Percentiles rank a stretch among this genome's conserved stretches.
Conservation (phyloP, 2,113 vertebrate genomes). For the Rhinogobius similis region DNA sequence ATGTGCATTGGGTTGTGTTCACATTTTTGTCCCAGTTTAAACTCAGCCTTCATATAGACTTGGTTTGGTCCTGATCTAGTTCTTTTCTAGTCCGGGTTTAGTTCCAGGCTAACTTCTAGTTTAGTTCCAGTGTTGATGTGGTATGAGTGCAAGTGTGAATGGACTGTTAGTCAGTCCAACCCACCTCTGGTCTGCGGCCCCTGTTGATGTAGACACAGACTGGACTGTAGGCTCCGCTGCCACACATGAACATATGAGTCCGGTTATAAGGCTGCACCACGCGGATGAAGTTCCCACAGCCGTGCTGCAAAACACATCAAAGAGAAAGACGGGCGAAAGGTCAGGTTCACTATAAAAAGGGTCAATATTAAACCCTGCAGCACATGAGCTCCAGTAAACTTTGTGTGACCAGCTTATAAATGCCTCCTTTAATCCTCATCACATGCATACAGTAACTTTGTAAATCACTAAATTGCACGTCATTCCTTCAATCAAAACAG, state of each 20-base stretch:
- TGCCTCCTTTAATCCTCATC: not conserved
- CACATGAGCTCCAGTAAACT: not conserved
- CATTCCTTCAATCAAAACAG: not conserved
- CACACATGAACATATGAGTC: constrained; percentile 94
- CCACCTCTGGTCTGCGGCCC: constrained; percentile 92
- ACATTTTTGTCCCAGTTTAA: no score
- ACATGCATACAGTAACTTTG: not conserved
- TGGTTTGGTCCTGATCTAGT: not conserved
- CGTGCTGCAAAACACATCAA: constrained; percentile 79
- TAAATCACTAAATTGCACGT: not conserved
- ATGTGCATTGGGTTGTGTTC: no score
- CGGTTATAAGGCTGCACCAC: constrained; percentile 94
- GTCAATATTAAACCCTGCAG: not conserved
- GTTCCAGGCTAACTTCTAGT: no score
- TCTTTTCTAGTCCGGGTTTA: not conserved
- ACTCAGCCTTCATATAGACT: not conserved
- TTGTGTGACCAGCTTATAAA: not conserved
- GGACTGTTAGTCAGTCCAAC: not conserved
- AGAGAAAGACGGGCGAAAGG: constrained; percentile 4
- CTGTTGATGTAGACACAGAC: constrained; percentile 92
- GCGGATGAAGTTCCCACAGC: constrained; percentile 95
- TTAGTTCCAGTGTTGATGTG: not conserved
- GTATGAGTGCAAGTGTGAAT: no score
- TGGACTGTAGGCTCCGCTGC: constrained; percentile 94
- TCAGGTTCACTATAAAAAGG: constrained; percentile 6